phyloP scores from a whole-genome alignment of 2,797 vertebrate species.

The Geotrypetes seraphini region DNA sequence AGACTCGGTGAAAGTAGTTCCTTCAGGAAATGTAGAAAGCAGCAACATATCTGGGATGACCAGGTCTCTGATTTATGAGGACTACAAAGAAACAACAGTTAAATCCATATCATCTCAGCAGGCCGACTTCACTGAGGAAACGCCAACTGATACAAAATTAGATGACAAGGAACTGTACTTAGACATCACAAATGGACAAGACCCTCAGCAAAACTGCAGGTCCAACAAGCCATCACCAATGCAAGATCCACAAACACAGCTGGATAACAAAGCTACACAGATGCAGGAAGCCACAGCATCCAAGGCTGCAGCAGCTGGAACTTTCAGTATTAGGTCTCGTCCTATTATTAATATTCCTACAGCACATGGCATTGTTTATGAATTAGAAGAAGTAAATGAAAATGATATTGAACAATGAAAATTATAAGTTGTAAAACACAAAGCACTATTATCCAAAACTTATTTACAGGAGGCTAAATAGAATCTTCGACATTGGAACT shows the following conservation, averaged over 20 bases:
- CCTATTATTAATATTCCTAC: constrained; percentile 19
- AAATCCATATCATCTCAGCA: neutral
- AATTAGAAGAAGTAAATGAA: neutral
- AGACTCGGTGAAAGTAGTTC: neutral
- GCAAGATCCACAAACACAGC: neutral
- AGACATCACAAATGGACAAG: neutral
- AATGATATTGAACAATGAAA: neutral
- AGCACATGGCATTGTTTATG: neutral
- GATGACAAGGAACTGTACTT: neutral
- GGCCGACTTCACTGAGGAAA: neutral
- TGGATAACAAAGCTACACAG: neutral
- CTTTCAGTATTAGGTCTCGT: too few relatives aligned
- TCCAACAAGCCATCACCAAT: neutral
- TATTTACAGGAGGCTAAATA: too few relatives aligned
- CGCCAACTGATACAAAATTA: neutral
- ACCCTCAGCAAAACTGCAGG: neutral
- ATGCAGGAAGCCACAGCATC: neutral
- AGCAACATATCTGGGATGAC: neutral
- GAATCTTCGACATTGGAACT: too few relatives aligned
- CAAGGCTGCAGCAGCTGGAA: neutral
- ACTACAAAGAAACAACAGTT: neutral
- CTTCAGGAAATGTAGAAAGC: neutral
- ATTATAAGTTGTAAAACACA: too few relatives aligned
- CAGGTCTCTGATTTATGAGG: neutral
- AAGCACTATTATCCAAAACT: too few relatives aligned